These are phyloP conservation scores for Calliphora vicina DNA, from an alignment of 1,140 invertebrate genomes.

Conservation along the genomic window DNA sequence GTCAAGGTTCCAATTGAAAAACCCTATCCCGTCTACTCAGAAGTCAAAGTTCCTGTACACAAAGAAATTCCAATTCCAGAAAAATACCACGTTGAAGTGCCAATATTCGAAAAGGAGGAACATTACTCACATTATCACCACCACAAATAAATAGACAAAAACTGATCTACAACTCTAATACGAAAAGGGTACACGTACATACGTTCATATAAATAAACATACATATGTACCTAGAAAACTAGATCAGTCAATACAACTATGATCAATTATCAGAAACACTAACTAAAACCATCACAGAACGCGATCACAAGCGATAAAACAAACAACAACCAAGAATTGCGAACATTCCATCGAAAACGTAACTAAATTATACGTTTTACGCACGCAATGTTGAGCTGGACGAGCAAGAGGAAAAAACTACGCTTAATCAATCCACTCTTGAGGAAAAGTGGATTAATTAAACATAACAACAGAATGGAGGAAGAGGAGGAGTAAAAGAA, in stretches of 20 bases:
- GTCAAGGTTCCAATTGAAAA: constrained; percentile 82
- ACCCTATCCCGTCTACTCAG: constrained; percentile 78
- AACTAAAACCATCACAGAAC: constrained; percentile 57
- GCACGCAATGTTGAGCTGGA: constrained; percentile 34
- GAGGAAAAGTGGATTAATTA: constrained; percentile 47
- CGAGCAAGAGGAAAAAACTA: constrained; percentile 46
- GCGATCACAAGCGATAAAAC: constrained; percentile 34
- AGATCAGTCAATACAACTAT: neutral
- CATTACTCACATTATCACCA: constrained; percentile 48
- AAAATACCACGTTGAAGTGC: constrained; percentile 73
- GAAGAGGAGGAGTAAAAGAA: neutral
- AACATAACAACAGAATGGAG: neutral
- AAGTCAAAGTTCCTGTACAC: constrained; percentile 75
- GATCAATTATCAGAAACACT: constrained; percentile 40
- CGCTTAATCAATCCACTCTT: constrained; percentile 54
- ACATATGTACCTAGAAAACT: too few species aligned
- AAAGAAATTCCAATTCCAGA: constrained; percentile 79
- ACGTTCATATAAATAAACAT: too few species aligned
- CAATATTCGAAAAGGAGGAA: constrained; percentile 66
- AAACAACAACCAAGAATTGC: constrained; percentile 10
- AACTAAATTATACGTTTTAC: constrained; percentile 40
- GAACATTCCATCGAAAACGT: constrained; percentile 22
- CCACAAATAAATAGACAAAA: constrained; percentile 39
- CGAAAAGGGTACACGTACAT: too few species aligned
- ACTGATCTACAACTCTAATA: constrained; percentile 35